These are phyloP conservation scores for Vandiemenella viatica DNA, from an alignment of 2,888 invertebrate genomes.

Conservation along the genomic window DNA sequence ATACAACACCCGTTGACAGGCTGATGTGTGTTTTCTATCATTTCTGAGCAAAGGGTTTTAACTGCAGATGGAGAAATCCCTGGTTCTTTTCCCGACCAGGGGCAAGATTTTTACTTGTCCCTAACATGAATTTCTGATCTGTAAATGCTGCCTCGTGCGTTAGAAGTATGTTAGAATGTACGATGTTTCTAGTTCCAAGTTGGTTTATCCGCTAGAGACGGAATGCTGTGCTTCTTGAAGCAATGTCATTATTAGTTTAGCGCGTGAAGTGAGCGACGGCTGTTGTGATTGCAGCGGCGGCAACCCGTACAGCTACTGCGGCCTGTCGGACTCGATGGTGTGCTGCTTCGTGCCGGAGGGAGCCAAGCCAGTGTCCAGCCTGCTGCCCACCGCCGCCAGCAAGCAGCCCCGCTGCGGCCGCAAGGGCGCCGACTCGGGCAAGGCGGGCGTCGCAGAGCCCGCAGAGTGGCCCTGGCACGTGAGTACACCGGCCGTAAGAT, in stretches of 20 bases:
- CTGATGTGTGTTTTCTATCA: too few species aligned
- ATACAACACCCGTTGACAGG: too few species aligned
- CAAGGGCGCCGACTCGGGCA: constrained; percentile 19
- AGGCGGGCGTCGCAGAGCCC: constrained; percentile 26
- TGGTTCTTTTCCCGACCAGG: too few species aligned
- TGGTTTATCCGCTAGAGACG: too few species aligned
- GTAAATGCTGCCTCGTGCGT: too few species aligned
- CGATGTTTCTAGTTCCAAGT: too few species aligned
- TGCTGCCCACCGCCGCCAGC: constrained; percentile 16
- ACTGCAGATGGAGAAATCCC: too few species aligned
- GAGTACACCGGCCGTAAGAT: too few species aligned
- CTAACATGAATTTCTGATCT: too few species aligned
- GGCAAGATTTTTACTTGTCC: too few species aligned
- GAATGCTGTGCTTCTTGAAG: neutral
- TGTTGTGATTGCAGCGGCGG: constrained; percentile 22
- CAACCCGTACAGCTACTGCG: constrained; percentile 27
- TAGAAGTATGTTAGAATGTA: too few species aligned
- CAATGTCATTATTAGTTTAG: neutral
- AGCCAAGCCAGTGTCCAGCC: constrained; percentile 22
- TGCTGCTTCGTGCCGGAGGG: constrained; percentile 26
- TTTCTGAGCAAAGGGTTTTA: too few species aligned
- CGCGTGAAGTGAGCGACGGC: neutral
- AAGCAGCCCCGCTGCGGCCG: constrained; percentile 19
- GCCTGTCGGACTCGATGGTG: constrained; percentile 25
- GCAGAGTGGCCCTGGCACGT: constrained; percentile 32